Base-by-base conservation (phyloP, 2,888 invertebrate species). In the Subacronicta megacephala region DNA sequence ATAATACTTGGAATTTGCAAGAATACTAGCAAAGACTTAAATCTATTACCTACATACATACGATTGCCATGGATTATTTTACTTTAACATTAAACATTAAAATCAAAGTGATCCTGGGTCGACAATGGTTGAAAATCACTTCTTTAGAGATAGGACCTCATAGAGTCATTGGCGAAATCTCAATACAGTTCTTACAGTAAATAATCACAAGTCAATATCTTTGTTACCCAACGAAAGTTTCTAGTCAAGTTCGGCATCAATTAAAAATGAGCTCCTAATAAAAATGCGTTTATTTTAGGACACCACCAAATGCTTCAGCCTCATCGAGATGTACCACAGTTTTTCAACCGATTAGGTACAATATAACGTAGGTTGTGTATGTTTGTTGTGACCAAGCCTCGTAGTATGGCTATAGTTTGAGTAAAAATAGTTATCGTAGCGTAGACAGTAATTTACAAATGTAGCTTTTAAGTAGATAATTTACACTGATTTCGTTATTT, bases 281-380 rank as follows among this genome's bases (percentile, higher is more conserved):
- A 20, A 36, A 38, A 42, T 29, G 40, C 33, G 18, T 73, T 64
- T 41, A 71, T 73, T 73, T 57, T 73, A 73, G 73, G 75, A 60
- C n/a, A 57, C 57, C 36, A 51, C 42, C 50, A 64, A 43, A 29
- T 7, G 43, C 51, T 18, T 43, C 65, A 43, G 23, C 54, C 51
- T 49, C 44, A 15, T 26, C 70, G 41, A 40, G 68, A 59, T 35
- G 47, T 17, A 15, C 62, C 54, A 26, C 72, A 71, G 12, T 49
- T 55, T 50, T 56, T 47, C 64, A 68, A 55, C 43, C 15, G 26
- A n/a, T 50, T 73, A 73, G 74, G 74, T 74, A 74, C 43, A 42
- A 62, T 29, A 41, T 57, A 18, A 40, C 12, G 40, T 47, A 51
- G 46, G 36, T 56, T 58, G 13, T 37, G 42, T 46, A 49, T 40